Base-by-base conservation (phyloP, 2,888 invertebrate genomes). In the Metallyticus violacea region DNA sequence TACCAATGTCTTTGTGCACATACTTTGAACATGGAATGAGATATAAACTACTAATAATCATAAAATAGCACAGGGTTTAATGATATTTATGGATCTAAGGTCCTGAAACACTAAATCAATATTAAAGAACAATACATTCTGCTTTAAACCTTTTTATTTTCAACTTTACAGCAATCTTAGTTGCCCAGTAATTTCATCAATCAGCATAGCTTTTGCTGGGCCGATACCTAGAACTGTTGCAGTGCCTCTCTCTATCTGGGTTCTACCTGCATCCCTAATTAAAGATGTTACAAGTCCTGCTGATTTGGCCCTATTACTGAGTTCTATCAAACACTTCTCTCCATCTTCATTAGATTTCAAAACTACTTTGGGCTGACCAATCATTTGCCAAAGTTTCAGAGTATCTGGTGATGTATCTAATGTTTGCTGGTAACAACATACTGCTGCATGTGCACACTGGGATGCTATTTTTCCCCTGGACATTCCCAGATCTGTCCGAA, bases 371-470 rank as follows among this genome's bases (percentile, higher is more conserved):
- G 96, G 95, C 90, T 96, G 96, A 0, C 97, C 97, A 86, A 91
- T 91, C 1, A 90, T 89, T 88, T 94, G 92, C 97, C 97, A 97
- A 7, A 92, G 89, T 77, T 93, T 92, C n/a, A 95, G 90, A 7
- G 93, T 89, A 7, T 92, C 91, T 82, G 92, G 91, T 83, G 92
- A 90, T 81, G 90, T 91, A 84, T 91, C 90, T 7, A 91, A 88
- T 2, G 94, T 92, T 89, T 93, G 92, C 89, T 95, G 93, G 90
- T 94, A 95, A 89, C 96, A 95, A 86, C 94, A 92, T 7, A 97
- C 92, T 1, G 97, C 95, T 0, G 97, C 97, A 92, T 97, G 97
- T 15, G 95, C 94, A 91, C 96, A 96, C 92, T 97, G 97, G 0
- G 97, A 95, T 9, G 96, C 97, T 80, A 94, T 93, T 92, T 97